Base-by-base conservation (phyloP, 1,140 invertebrate genomes). In the Macrotrachela quadricornifera region DNA sequence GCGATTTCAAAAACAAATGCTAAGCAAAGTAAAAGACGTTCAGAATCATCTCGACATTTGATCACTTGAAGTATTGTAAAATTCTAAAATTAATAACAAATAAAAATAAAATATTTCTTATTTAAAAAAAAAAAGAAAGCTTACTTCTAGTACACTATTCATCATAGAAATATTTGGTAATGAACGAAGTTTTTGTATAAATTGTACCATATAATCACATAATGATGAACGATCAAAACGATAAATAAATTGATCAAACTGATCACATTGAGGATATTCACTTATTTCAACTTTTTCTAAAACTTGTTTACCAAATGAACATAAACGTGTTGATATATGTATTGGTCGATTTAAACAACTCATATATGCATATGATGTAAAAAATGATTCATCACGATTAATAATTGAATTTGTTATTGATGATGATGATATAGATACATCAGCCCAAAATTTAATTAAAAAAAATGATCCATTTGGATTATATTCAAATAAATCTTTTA, bases 171-270 rank as follows among this genome's bases (percentile, higher is more conserved):
- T 92, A 75, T 95, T 88, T 59, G 90, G 90, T 64, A 96, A 74
- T 71, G 90, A 85, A 72, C 94, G 94, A 56, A 97, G 76, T 75
- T 96, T 95, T 72, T 92, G 85, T 64, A 97, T 95, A 70, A 97
- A 96, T 72, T 94, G 94, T 64, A 96, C 92, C 90, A 99, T 97
- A 71, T 99, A 99, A 73, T 97, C 92, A 76, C 94, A 99, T 91
- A 99, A 96, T 1, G 91, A 88, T 55, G 90, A 95, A 57, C 88
- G 78, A 65, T 88, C 81, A 60, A 97, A 91, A 60, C 87, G 79
- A 69, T 94, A 99, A 47, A 95, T 81, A 73, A 90, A 96, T 59
- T 84, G 78, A 21, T 87, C 86, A 10, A n/a, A 10, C 15, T 37
- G 16, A 6, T 53, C 51, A 37, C 38, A 53, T 16, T 53, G 46